Conservation (phyloP, 2,113 vertebrate species). For the Lucifuga dentata region DNA sequence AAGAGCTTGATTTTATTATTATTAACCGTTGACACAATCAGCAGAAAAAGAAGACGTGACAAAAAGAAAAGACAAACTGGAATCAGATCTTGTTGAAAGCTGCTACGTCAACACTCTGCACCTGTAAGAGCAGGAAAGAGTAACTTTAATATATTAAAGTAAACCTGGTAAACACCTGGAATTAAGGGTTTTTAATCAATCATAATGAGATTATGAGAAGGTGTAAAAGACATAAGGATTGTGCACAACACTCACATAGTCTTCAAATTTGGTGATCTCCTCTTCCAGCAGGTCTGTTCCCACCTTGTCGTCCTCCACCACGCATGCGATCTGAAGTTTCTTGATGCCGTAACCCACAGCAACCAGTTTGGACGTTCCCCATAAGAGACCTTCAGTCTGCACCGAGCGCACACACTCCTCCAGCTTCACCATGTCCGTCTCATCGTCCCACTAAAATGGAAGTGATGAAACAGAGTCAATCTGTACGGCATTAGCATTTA, state of each 20-base stretch:
- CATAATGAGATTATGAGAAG: too few species aligned
- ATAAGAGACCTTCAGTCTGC: slow-evolving; percentile 89
- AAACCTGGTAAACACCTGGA: too few species aligned
- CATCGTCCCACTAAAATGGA: slow-evolving; percentile 91
- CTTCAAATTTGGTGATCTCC: slow-evolving; percentile 96
- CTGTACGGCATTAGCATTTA: too few species aligned
- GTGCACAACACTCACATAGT: slow-evolving; percentile 87
- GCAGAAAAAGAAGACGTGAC: slow-evolving; percentile 49
- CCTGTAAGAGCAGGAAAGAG: slow-evolving; percentile 79
- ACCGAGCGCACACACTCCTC: slow-evolving; percentile 92
- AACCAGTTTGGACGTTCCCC: slow-evolving; percentile 94
- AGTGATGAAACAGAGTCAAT: not conserved
- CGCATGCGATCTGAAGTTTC: slow-evolving; percentile 96
- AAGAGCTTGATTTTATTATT: slow-evolving; percentile 63
- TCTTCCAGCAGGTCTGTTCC: slow-evolving; percentile 95
- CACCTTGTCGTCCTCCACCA: slow-evolving; percentile 97
- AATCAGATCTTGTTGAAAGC: slow-evolving; percentile 82
- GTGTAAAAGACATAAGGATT: too few species aligned
- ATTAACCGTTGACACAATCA: slow-evolving; percentile 65
- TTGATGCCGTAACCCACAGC: slow-evolving; percentile 95
- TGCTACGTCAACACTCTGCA: slow-evolving; percentile 79
- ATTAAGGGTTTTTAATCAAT: too few species aligned
- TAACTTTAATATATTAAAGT: not conserved
- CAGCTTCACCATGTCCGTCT: slow-evolving; percentile 95
- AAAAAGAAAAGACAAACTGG: slow-evolving; percentile 1